Conservation (phyloP, 64 coral and sea anemone species). For the Dendrophyllia cribrosa region DNA sequence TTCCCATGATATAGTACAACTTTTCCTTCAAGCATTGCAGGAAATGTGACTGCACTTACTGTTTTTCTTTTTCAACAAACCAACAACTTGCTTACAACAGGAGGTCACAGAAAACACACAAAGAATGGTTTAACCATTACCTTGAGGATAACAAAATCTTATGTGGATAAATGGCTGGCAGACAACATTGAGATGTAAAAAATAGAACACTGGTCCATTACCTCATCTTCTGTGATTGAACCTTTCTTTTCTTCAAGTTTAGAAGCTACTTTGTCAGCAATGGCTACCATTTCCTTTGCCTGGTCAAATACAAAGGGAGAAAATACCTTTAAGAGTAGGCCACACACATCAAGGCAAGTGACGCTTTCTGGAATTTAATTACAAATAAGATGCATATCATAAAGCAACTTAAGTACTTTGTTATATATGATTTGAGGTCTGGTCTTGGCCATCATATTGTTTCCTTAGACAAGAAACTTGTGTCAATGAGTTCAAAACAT, state of each 20-base stretch:
- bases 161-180: too few relatives aligned
- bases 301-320: background rate
- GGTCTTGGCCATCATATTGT: too few relatives aligned
- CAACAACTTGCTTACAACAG: too few relatives aligned
- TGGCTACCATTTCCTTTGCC: conserved; percentile 98
- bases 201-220: conserved; percentile 8
- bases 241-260: conserved; percentile 99
- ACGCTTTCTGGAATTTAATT: background rate
- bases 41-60: too few relatives aligned
- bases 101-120: too few relatives aligned
- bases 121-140: background rate
- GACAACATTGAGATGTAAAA: too few relatives aligned
- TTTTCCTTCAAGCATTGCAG: too few relatives aligned
- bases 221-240: conserved; percentile 94
- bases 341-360: background rate
- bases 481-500: background rate
- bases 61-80: too few relatives aligned
- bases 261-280: conserved; percentile 97
- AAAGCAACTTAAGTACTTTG: too few relatives aligned
- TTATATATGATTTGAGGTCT: too few relatives aligned
- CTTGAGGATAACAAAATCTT: background rate
- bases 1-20: too few relatives aligned
- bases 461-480: too few relatives aligned
- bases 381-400: background rate
- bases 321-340: background rate